Evolutionary conservation across 1,140 invertebrate species (phyloP).

Genomic region (Cotesia typhae): DNA sequence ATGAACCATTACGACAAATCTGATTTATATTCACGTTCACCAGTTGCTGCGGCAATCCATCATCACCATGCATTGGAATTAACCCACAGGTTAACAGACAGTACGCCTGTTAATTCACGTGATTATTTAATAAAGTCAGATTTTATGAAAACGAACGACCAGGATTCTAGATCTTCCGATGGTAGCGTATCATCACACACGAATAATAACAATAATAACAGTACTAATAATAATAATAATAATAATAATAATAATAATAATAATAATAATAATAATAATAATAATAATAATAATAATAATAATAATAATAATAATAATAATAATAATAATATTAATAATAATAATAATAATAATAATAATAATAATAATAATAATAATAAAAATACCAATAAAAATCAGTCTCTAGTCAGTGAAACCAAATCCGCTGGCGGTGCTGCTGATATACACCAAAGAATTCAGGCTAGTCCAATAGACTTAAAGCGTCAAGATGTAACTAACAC

Average conservation of each 20-base stretch:
- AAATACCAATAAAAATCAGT: background rate
- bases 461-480: constrained; percentile 57
- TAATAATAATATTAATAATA: too few species aligned
- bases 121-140: constrained; percentile 19
- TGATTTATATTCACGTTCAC: constrained; percentile 36
- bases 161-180: constrained; percentile 55
- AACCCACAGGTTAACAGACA: constrained; percentile 34
- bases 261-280: too few species aligned
- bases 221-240: too few species aligned
- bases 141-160: constrained; percentile 43
- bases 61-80: constrained; percentile 37
- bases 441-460: constrained; percentile 59
- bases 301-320: too few species aligned
- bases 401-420: constrained; percentile 64
- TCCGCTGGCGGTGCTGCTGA: constrained; percentile 38
- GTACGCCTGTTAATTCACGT: constrained; percentile 25
- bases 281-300: too few species aligned
- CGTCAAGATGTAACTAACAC: constrained; percentile 29
- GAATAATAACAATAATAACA: too few species aligned
- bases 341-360: too few species aligned
- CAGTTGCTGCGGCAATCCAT: background rate
- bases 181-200: constrained; percentile 44
- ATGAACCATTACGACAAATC: constrained; percentile 38
- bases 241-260: too few species aligned
- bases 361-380: too few species aligned